phyloP scores from a whole-genome alignment of 2,797 vertebrate genomes.

The Tragopan temminckii region DNA sequence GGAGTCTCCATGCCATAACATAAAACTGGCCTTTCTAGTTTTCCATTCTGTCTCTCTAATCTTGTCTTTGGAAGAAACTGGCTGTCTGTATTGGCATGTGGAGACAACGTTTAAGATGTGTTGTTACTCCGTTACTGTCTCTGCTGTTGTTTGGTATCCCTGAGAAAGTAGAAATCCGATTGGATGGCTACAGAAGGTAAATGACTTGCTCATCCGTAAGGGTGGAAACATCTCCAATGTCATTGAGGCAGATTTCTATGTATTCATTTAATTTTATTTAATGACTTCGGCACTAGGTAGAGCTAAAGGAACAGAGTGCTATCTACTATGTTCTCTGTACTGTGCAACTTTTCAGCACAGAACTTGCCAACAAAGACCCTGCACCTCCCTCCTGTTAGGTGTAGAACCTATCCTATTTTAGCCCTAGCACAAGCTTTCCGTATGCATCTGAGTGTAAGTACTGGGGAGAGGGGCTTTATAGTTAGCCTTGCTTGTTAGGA shows the following conservation, averaged over 20 bases:
- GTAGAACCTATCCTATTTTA: rapidly evolving
- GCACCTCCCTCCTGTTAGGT: no score
- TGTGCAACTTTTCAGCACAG: rapidly evolving
- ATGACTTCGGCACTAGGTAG: neutral
- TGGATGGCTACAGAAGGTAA: neutral
- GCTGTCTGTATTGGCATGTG: neutral
- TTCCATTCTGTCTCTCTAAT: rapidly evolving
- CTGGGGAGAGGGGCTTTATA: neutral
- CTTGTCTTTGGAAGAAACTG: rapidly evolving
- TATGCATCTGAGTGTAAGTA: rapidly evolving
- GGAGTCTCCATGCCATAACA: rapidly evolving
- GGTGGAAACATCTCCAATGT: rapidly evolving
- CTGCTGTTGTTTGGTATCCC: neutral
- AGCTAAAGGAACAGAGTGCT: neutral
- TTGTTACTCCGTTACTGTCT: neutral
- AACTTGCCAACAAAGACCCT: rapidly evolving
- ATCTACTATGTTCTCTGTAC: rapidly evolving
- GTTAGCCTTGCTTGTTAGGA: rapidly evolving
- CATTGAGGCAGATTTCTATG: neutral
- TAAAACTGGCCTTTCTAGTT: neutral
- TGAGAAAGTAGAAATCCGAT: rapidly evolving
- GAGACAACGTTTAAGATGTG: rapidly evolving
- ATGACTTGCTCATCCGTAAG: rapidly evolving
- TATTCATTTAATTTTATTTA: rapidly evolving
- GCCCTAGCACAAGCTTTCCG: neutral